Base-by-base conservation (phyloP, 2,797 vertebrate species). In the Chiloscyllium punctatum region DNA sequence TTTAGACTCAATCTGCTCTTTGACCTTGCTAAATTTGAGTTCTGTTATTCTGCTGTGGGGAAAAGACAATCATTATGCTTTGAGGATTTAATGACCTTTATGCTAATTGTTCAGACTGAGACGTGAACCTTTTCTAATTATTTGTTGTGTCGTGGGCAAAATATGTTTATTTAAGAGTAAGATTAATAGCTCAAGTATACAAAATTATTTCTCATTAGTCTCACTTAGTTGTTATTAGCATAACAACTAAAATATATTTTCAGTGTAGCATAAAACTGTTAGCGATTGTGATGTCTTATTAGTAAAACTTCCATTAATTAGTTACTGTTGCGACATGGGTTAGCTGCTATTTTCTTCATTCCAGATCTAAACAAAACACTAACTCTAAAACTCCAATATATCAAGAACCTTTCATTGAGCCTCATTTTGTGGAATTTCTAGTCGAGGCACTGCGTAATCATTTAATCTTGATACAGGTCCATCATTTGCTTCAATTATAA, bases 1-100 rank as follows among this genome's bases (percentile, higher is more conserved):
- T 72, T 72, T 48, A 94, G 42, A 94, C 23, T 21, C 69, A 94
- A 94, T 94, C 68, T 94, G 69, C 92, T 30, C 92, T 53, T 94
- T 94, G 69, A 94, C 92, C 92, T 48, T 94, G 92, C 66, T 94
- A 48, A 94, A 94, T 74, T 94, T 94, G 69, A 94, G 92, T 94
- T 94, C 37, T 72, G 68, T 74, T 94, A 48, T 51, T 94, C 68
- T 51, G 42, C 68, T 94, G 68, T 71, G 74, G 94, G 94, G 42
- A 95, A 95, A 95, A 48, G 42, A 95, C 88, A 66, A 91, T 11
- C 88, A 91, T 91, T 62, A 33, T 91, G 88, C 88, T 91, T 91
- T 91, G 88, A 91, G 88, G 57, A 95, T 95, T 95, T 95, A 95
- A 74, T 95, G 71, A 77, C 94, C 94, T 95, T 95, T 77, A 77